Conservation (phyloP, 2,888 invertebrate species). For the Andrena camellia region DNA sequence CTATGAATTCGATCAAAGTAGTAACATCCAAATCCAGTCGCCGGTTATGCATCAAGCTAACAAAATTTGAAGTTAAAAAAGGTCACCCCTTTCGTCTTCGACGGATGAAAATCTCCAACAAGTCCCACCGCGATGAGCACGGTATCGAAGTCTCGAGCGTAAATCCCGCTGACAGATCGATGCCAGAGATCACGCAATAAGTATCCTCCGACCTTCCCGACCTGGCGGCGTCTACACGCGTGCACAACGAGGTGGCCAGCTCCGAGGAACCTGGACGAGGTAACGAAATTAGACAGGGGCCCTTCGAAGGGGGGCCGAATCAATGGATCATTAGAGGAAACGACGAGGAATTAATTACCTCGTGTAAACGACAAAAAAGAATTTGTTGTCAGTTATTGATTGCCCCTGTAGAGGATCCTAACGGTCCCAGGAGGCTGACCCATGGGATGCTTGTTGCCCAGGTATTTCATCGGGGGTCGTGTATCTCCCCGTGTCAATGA, state of each 20-base stretch:
- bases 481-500: slow-evolving; percentile 64
- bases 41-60: too few relatives aligned
- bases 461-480: slow-evolving; percentile 45
- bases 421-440: slow-evolving; percentile 51
- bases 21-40: too few relatives aligned
- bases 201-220: slow-evolving; percentile 21
- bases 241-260: slow-evolving; percentile 47
- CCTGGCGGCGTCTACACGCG: slow-evolving; percentile 44
- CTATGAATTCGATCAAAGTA: too few relatives aligned
- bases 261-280: slow-evolving; percentile 41
- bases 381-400: slow-evolving; percentile 70
- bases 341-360: slow-evolving; percentile 67
- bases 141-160: slow-evolving; percentile 1
- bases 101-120: background rate
- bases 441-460: background rate
- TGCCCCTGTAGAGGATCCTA: slow-evolving; percentile 48
- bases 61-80: too few relatives aligned
- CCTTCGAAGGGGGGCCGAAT: slow-evolving; percentile 31
- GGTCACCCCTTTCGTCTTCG: background rate
- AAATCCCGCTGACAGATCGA: slow-evolving; percentile 41
- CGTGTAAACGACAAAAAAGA: slow-evolving; percentile 58
- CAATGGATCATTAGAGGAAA: slow-evolving; percentile 62
- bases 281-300: slow-evolving; percentile 50
- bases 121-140: background rate
- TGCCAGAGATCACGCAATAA: slow-evolving; percentile 44